Evolutionary conservation across 2,797 vertebrate genomes (phyloP).

Genomic region (Falco rusticolus): DNA sequence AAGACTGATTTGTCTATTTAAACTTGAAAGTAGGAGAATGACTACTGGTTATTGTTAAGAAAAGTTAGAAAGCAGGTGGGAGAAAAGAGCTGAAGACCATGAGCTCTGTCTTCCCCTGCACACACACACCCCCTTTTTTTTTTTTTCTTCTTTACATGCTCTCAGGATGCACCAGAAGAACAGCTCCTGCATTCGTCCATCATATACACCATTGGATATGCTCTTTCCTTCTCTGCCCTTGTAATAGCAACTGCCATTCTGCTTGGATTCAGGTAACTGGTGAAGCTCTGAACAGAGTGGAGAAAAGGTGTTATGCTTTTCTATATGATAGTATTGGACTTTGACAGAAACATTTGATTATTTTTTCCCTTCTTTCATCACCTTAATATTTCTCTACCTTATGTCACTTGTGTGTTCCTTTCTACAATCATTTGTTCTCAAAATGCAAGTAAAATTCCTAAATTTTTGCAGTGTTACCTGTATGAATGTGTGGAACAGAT

Average conservation of each 20-base stretch:
- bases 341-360: neutral
- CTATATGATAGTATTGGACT: neutral
- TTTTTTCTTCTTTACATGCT: slow-evolving; percentile 21
- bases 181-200: slow-evolving; percentile 79
- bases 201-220: slow-evolving; percentile 83
- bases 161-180: slow-evolving; percentile 75
- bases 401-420: neutral
- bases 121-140: neutral
- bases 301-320: neutral
- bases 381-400: neutral
- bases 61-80: neutral
- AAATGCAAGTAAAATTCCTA: neutral
- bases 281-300: neutral
- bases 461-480: neutral
- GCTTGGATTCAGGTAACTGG: slow-evolving; percentile 82
- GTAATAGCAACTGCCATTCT: slow-evolving; percentile 82
- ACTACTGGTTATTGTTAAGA: neutral
- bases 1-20: neutral
- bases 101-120: neutral
- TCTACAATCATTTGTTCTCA: neutral
- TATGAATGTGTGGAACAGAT: neutral
- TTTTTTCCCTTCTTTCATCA: neutral
- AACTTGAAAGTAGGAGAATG: neutral
- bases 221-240: slow-evolving; percentile 81
- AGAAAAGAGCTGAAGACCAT: slow-evolving; percentile 23